Conservation (phyloP, 1,140 invertebrate species). For the Drosophila orena region DNA sequence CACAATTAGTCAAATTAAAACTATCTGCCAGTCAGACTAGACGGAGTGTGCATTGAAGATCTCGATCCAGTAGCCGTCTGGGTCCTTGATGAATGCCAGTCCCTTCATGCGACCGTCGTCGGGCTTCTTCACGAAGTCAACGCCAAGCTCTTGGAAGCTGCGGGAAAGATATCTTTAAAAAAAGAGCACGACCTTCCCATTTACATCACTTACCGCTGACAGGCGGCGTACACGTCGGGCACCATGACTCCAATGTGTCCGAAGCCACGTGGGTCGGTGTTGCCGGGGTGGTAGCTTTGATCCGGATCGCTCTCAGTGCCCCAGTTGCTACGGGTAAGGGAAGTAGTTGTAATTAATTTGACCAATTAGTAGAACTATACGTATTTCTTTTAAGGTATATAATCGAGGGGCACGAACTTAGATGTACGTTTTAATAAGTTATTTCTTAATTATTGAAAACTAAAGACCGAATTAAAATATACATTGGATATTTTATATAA, state of each 20-base stretch:
- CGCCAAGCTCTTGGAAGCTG: conserved; percentile 92
- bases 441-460: too few species aligned
- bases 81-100: conserved; percentile 97
- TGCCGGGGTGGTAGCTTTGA: conserved; percentile 94
- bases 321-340: conserved; percentile 91
- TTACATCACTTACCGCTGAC: conserved; percentile 86
- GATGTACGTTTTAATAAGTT: too few species aligned
- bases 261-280: conserved; percentile 95
- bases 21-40: conserved; percentile 86
- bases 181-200: too few species aligned
- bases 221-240: conserved; percentile 94
- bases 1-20: conserved; percentile 4
- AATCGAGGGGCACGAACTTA: too few species aligned
- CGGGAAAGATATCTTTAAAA: neutral
- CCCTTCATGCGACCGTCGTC: conserved; percentile 97
- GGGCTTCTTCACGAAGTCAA: conserved; percentile 95
- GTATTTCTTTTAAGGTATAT: too few species aligned
- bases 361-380: too few species aligned
- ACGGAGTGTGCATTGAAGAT: conserved; percentile 90
- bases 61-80: conserved; percentile 98
- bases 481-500: too few species aligned
- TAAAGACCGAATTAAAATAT: too few species aligned
- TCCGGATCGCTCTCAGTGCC: conserved; percentile 94
- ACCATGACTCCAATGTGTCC: conserved; percentile 97
- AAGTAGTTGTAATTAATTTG: too few species aligned